Evolutionary conservation across 2,888 invertebrate species (phyloP).

Genomic region (Caenorhabditis wallacei): DNA sequence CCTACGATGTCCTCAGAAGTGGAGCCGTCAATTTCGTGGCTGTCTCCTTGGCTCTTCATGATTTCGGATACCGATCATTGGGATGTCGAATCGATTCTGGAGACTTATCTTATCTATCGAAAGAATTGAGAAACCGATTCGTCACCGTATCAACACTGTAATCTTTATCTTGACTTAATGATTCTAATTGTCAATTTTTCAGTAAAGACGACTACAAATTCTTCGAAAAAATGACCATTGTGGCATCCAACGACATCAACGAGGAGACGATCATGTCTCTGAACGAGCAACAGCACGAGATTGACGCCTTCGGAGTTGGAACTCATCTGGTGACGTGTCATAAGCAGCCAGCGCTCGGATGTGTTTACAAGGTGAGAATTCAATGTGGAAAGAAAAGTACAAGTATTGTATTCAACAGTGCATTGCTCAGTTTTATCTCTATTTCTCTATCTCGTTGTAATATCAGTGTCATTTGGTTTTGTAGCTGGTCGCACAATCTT

Average conservation of each 20-base stretch:
- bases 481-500: conserved; percentile 71
- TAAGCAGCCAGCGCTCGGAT: conserved; percentile 96
- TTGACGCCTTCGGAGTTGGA: conserved; percentile 97
- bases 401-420: conserved; percentile 1
- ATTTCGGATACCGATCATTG: conserved; percentile 92
- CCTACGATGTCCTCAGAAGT: conserved; percentile 99
- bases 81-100: conserved; percentile 98
- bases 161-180: conserved; percentile 1
- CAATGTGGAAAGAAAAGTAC: not conserved
- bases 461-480: conserved; percentile 35
- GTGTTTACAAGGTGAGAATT: conserved; percentile 90
- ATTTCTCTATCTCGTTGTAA: not conserved
- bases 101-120: conserved; percentile 95
- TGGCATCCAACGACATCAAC: conserved; percentile 98
- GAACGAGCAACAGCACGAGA: conserved; percentile 92
- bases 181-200: conserved; percentile 1
- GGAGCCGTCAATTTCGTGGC: conserved; percentile 97
- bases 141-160: conserved; percentile 82
- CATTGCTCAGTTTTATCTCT: conserved; percentile 26
- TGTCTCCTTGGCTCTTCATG: conserved; percentile 93
- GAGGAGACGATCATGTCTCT: conserved; percentile 98
- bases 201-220: conserved; percentile 51
- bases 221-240: conserved; percentile 88
- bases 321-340: conserved; percentile 99
- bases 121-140: conserved; percentile 91